Percentiles rank a stretch among this genome's conserved stretches.
phyloP scores from a whole-genome alignment of 1,140 invertebrate genomes.

The Paraescarpia echinospica region DNA sequence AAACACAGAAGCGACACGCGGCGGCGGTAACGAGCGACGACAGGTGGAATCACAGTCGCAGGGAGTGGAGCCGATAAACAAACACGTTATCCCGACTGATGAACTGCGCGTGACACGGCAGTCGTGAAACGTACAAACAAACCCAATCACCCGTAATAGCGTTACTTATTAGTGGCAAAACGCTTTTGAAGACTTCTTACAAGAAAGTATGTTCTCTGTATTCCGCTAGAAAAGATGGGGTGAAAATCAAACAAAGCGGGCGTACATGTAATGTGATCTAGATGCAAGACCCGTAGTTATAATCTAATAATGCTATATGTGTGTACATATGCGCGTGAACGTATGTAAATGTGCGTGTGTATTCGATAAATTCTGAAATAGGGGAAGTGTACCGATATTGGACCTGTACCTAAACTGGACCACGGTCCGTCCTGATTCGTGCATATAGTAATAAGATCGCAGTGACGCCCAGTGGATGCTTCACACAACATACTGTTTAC shows the following conservation, averaged over 20 bases:
- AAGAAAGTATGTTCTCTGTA: not conserved
- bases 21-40: not conserved
- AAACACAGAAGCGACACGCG: constrained; percentile 3
- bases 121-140: not conserved
- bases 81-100: not conserved
- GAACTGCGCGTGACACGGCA: not conserved
- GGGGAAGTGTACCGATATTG: too few species aligned
- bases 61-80: not conserved
- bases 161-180: not conserved
- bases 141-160: not conserved
- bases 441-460: too few species aligned
- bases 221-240: not conserved
- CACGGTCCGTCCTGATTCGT: too few species aligned
- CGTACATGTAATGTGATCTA: not conserved
- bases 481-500: too few species aligned
- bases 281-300: not conserved
- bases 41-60: not conserved
- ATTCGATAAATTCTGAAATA: too few species aligned
- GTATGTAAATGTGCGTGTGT: not conserved
- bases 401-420: too few species aligned
- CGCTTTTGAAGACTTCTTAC: not conserved
- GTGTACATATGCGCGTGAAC: not conserved
- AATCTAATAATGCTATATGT: not conserved
- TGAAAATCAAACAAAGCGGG: too few species aligned
- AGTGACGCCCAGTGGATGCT: too few species aligned